Conservation (phyloP, 2,888 invertebrate species). For the Cephus pygmeus region DNA sequence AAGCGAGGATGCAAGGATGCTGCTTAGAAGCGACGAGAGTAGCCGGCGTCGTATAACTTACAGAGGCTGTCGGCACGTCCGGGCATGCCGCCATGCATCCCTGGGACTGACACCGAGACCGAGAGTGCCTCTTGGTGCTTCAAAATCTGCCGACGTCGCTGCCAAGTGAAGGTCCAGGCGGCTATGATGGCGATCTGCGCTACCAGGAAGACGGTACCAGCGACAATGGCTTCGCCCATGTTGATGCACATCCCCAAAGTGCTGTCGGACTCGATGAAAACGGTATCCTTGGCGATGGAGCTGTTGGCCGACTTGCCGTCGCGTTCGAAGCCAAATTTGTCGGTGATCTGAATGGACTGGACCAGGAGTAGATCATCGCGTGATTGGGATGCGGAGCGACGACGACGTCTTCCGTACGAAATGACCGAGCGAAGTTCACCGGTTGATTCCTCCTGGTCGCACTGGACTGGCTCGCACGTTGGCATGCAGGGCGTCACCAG, state of each 20-base stretch:
- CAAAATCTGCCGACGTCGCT: conserved; percentile 76
- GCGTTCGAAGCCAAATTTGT: conserved; percentile 88
- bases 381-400: conserved; percentile 72
- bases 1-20: not conserved
- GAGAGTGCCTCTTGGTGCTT: conserved; percentile 74
- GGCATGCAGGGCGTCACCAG: conserved; percentile 95
- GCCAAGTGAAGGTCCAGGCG: conserved; percentile 90
- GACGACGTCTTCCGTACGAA: conserved; percentile 85
- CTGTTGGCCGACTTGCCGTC: conserved; percentile 61
- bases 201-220: conserved; percentile 86
- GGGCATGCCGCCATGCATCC: conserved; percentile 68
- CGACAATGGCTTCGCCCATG: conserved; percentile 83
- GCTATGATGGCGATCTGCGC: conserved; percentile 89
- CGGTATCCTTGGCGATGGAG: conserved; percentile 73
- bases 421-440: conserved; percentile 85
- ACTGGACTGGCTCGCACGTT: conserved; percentile 90
- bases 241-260: conserved; percentile 76
- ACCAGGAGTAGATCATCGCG: conserved; percentile 88
- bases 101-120: conserved; percentile 74
- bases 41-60: conserved; percentile 89
- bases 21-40: conserved; percentile 77
- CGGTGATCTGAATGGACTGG: conserved; percentile 91
- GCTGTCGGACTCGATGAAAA: conserved; percentile 75
- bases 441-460: conserved; percentile 84
- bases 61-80: conserved; percentile 80